These are phyloP conservation scores for Stenichneumon culpator DNA, from an alignment of 2,888 invertebrate species.

Conservation along the genomic window DNA sequence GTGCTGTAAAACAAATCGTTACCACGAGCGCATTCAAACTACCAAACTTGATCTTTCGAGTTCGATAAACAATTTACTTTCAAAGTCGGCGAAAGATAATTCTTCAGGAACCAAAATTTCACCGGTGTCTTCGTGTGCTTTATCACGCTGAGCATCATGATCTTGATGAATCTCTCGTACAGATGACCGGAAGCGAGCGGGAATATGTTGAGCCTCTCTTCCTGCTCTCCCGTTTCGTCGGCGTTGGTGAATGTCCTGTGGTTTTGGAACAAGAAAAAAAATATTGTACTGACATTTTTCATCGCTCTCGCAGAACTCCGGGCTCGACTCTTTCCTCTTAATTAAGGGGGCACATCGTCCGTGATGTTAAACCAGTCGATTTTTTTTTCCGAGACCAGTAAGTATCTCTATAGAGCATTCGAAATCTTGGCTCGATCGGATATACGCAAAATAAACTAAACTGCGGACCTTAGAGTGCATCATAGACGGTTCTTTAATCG, in stretches of 20 bases:
- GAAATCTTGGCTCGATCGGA: no score
- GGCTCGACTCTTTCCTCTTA: background rate
- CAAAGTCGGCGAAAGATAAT: conserved; percentile 98
- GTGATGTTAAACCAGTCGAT: background rate
- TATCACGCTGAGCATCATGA: conserved; percentile 99
- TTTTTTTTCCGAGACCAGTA: no score
- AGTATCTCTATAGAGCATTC: no score
- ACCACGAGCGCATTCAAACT: background rate
- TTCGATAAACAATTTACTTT: conserved; percentile 87
- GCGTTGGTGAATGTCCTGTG: conserved; percentile 85
- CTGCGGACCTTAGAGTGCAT: no score
- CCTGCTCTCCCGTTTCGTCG: conserved; percentile 88
- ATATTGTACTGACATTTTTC: conserved; percentile 32
- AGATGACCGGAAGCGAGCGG: conserved; percentile 99
- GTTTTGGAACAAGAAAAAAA: conserved; percentile 87
- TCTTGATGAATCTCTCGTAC: conserved; percentile 97
- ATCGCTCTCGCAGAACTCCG: background rate
- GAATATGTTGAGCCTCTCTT: conserved; percentile 97
- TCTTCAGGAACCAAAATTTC: conserved; percentile 99
- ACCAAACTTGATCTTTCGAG: no score
- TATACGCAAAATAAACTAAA: no score
- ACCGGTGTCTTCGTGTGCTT: conserved; percentile 98
- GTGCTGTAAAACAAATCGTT: background rate
- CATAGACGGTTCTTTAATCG: no score
- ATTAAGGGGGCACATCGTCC: background rate